These are phyloP conservation scores for Ceratosolen fusciceps DNA, from an alignment of 1,140 invertebrate species.

Conservation along the genomic window DNA sequence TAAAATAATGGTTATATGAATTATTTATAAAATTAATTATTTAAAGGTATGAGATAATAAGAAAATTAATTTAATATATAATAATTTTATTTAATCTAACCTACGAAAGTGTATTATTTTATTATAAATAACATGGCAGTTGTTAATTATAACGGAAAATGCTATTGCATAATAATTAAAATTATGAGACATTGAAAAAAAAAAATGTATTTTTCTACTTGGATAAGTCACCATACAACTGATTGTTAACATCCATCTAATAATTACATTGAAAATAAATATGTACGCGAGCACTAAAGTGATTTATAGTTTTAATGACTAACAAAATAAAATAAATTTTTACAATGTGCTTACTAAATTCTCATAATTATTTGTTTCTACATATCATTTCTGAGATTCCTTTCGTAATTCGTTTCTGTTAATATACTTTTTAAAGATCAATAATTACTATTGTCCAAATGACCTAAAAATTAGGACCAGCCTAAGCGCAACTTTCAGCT, in stretches of 20 bases:
- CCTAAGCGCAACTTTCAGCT: constrained; percentile 54
- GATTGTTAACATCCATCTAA: constrained; percentile 24
- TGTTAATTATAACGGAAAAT: constrained; percentile 44
- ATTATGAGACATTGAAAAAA: neutral
- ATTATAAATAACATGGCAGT: constrained; percentile 48
- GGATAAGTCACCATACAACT: neutral
- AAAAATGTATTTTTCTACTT: neutral
- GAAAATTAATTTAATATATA: constrained; percentile 28
- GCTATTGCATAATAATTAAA: constrained; percentile 11
- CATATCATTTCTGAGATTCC: constrained; percentile 2
- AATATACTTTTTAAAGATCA: neutral
- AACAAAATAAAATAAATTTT: constrained; percentile 15
- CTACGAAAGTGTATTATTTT: constrained; percentile 46
- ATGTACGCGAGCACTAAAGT: neutral
- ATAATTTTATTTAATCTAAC: constrained; percentile 44
- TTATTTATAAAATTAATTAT: neutral
- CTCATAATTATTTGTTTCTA: constrained; percentile 23
- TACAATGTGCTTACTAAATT: constrained; percentile 31
- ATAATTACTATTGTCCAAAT: constrained; percentile 50
- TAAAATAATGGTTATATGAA: neutral
- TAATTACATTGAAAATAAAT: constrained; percentile 29
- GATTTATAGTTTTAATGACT: neutral
- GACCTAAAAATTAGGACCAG: constrained; percentile 61
- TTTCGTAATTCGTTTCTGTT: neutral
- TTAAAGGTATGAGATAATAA: neutral